phyloP scores from a whole-genome alignment of 1,140 invertebrate species.

The Cydia amplana region DNA sequence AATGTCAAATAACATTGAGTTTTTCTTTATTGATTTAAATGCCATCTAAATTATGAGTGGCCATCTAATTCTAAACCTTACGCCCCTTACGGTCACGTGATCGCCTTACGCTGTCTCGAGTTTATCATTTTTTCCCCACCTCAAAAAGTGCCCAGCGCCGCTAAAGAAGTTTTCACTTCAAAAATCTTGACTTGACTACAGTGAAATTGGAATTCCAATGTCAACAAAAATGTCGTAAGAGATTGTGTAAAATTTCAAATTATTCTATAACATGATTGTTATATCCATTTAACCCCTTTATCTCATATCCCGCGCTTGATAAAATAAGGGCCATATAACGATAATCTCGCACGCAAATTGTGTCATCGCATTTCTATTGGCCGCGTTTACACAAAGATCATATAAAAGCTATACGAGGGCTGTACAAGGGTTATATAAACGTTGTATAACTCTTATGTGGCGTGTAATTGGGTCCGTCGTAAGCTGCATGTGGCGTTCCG shows the following conservation, averaged over 20 bases:
- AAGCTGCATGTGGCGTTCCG: slow-evolving; percentile 22
- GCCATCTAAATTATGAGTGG: no score
- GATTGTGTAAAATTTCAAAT: neutral
- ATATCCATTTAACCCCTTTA: neutral
- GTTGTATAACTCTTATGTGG: slow-evolving; percentile 30
- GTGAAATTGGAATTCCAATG: neutral
- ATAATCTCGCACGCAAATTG: slow-evolving; percentile 24
- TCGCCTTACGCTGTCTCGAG: no score
- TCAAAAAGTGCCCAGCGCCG: no score
- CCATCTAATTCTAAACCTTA: no score
- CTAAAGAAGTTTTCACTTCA: no score
- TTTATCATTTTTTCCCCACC: no score
- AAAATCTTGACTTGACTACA: no score
- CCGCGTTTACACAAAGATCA: slow-evolving; percentile 20
- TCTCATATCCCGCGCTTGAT: slow-evolving; percentile 8
- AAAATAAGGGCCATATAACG: slow-evolving; percentile 14
- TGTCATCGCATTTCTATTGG: slow-evolving; percentile 31
- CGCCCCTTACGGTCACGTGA: no score
- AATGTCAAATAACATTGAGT: no score
- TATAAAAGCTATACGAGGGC: neutral
- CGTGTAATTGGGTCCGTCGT: slow-evolving; percentile 31
- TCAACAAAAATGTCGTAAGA: neutral
- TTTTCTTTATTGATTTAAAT: no score
- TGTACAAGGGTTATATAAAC: slow-evolving; percentile 24
- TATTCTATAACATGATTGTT: neutral